Evolutionary conservation across 2,797 vertebrate genomes (phyloP).

Genomic region (Esox masquinongy): DNA sequence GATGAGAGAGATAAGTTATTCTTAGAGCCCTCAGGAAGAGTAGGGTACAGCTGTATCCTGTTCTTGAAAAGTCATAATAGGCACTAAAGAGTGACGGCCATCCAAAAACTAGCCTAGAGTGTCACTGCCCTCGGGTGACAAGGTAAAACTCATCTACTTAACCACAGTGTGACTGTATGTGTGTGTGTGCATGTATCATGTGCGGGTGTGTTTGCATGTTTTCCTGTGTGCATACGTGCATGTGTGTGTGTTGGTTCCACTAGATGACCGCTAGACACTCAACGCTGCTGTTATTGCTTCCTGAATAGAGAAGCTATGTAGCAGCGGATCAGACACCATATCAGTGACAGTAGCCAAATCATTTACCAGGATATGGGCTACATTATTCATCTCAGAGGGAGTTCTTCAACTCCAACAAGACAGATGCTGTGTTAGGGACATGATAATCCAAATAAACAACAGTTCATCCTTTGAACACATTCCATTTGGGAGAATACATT

Average conservation of each 20-base stretch:
- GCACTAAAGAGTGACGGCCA: conserved; percentile 20
- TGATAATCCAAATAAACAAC: background rate
- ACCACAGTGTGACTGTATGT: background rate
- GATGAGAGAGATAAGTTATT: background rate
- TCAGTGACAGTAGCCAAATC: conserved; percentile 19
- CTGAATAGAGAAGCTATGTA: conserved; percentile 21
- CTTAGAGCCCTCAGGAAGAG: conserved; percentile 40
- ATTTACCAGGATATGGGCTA: conserved; percentile 39
- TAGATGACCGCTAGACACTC: conserved; percentile 23
- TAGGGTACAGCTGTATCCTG: conserved; percentile 52
- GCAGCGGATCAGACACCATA: conserved; percentile 39
- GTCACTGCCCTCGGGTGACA: conserved; percentile 41
- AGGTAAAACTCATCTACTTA: conserved; percentile 63
- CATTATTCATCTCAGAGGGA: background rate
- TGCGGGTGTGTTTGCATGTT: background rate
- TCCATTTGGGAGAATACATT: background rate
- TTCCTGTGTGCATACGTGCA: background rate
- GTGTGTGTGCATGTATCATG: background rate
- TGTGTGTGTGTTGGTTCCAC: conserved; percentile 4
- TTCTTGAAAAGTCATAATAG: conserved; percentile 44
- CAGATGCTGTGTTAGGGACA: background rate
- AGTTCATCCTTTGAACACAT: background rate
- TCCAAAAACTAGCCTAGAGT: conserved; percentile 34
- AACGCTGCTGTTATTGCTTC: conserved; percentile 42
- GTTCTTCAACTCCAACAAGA: conserved; percentile 1